phyloP scores from a whole-genome alignment of 2,113 vertebrate genomes.

The Egretta garzetta region DNA sequence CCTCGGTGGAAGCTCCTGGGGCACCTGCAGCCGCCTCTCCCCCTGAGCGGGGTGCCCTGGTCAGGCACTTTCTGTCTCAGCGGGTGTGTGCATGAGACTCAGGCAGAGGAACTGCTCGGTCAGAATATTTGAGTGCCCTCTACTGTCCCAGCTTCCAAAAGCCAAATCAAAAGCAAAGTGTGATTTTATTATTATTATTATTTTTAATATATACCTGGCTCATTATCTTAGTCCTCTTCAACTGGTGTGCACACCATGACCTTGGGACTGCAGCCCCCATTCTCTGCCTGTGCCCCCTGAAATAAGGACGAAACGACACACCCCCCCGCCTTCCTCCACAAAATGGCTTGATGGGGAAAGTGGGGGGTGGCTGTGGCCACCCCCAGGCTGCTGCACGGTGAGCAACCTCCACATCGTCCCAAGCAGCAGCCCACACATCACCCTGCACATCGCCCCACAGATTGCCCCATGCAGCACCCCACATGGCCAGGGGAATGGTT shows the following conservation, averaged over 20 bases:
- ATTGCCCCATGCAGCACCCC: too few relatives aligned
- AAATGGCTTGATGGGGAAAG: neutral
- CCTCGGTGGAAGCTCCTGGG: neutral
- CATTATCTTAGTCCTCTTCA: rapidly evolving
- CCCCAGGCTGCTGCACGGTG: neutral
- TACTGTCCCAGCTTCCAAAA: neutral
- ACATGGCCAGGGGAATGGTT: too few relatives aligned
- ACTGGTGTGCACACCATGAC: rapidly evolving
- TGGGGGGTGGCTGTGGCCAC: too few relatives aligned
- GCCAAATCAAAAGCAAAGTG: too few relatives aligned
- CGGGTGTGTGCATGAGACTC: rapidly evolving
- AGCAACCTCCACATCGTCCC: neutral
- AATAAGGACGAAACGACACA: too few relatives aligned
- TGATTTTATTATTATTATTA: too few relatives aligned
- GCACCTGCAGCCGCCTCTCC: too few relatives aligned
- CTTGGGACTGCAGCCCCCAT: too few relatives aligned
- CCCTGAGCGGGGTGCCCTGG: rapidly evolving
- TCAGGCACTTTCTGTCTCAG: too few relatives aligned
- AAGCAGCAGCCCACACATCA: too few relatives aligned
- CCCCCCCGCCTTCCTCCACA: neutral
- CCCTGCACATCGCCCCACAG: rapidly evolving
- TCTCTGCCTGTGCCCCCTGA: too few relatives aligned
- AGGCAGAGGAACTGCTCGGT: rapidly evolving
- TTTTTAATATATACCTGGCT: rapidly evolving
- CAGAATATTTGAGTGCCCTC: rapidly evolving